Percentiles rank a stretch among this genome's conserved stretches.
These are phyloP conservation scores for Papilio polyxenes DNA, from an alignment of 1,140 invertebrate genomes.

Conservation along the genomic window DNA sequence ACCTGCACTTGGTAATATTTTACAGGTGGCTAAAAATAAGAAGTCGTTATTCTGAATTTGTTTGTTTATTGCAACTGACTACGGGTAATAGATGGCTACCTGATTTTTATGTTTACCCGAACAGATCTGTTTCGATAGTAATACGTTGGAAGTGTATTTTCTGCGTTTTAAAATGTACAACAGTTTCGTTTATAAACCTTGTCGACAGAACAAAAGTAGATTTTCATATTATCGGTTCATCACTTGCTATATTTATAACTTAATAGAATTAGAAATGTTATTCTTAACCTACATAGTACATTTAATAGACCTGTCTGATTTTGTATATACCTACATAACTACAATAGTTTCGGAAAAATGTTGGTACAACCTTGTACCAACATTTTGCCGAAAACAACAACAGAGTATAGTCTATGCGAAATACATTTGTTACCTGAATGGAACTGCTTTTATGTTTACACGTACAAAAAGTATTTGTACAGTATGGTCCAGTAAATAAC, in stretches of 20 bases:
- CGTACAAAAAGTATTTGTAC: too few species aligned
- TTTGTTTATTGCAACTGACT: constrained; percentile 21
- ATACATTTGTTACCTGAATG: too few species aligned
- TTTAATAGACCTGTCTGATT: too few species aligned
- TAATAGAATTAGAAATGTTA: not conserved
- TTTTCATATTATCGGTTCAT: not conserved
- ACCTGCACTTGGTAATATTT: constrained; percentile 36
- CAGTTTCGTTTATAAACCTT: not conserved
- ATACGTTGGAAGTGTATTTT: not conserved
- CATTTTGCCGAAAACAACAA: too few species aligned
- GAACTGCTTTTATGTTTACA: too few species aligned
- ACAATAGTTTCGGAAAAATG: not conserved
- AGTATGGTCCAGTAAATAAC: too few species aligned
- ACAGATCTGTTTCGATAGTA: constrained; percentile 7
- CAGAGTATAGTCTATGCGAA: too few species aligned
- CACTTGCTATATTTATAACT: not conserved
- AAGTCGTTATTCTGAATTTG: constrained; percentile 30
- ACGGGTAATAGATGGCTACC: constrained; percentile 22
- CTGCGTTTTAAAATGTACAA: not conserved
- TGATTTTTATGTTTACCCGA: constrained; percentile 26
- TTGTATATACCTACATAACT: too few species aligned
- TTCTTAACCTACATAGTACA: not conserved
- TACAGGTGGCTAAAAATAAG: constrained; percentile 31
- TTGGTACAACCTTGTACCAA: too few species aligned
- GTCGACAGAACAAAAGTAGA: not conserved